Evolutionary conservation across 2,113 vertebrate species (phyloP).

Genomic region (Gymnocephalus cernua): DNA sequence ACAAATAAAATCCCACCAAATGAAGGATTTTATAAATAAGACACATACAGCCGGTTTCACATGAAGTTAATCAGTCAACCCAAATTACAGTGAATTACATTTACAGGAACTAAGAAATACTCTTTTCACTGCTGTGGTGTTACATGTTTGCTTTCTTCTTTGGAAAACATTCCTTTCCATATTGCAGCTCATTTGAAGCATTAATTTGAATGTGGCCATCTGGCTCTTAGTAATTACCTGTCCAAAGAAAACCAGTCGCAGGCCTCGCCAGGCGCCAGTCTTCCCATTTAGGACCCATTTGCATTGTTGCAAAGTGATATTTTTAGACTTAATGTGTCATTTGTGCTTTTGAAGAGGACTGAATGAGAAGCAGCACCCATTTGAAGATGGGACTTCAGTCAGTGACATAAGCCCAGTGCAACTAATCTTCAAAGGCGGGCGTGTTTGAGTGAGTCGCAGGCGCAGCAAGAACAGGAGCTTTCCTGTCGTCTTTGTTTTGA

Average conservation of each 20-base stretch:
- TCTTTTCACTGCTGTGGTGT: not conserved
- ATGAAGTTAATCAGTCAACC: too few species aligned
- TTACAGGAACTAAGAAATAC: not conserved
- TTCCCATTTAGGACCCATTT: conserved; percentile 42
- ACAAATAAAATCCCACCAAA: conserved; percentile 11
- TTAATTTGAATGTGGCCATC: conserved; percentile 7
- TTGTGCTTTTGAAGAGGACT: conserved; percentile 74
- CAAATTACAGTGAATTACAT: not conserved
- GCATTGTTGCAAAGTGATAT: conserved; percentile 41
- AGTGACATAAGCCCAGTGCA: conserved; percentile 57
- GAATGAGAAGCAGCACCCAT: conserved; percentile 63
- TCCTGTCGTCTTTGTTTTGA: conserved; percentile 58
- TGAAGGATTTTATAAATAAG: not conserved
- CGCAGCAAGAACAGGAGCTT: conserved; percentile 56
- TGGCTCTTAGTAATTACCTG: conserved; percentile 55
- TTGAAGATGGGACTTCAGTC: conserved; percentile 73
- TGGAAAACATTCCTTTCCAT: conserved; percentile 11
- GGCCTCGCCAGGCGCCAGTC: conserved; percentile 6
- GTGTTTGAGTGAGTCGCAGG: conserved; percentile 48
- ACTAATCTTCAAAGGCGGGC: conserved; percentile 75
- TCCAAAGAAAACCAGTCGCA: conserved; percentile 39
- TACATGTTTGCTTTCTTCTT: not conserved
- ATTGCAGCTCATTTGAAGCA: conserved; percentile 35
- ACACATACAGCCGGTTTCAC: not conserved
- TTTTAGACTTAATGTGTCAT: conserved; percentile 67